These are phyloP conservation scores for Ceramica pisi DNA, from an alignment of 2,888 invertebrate genomes.

Conservation along the genomic window DNA sequence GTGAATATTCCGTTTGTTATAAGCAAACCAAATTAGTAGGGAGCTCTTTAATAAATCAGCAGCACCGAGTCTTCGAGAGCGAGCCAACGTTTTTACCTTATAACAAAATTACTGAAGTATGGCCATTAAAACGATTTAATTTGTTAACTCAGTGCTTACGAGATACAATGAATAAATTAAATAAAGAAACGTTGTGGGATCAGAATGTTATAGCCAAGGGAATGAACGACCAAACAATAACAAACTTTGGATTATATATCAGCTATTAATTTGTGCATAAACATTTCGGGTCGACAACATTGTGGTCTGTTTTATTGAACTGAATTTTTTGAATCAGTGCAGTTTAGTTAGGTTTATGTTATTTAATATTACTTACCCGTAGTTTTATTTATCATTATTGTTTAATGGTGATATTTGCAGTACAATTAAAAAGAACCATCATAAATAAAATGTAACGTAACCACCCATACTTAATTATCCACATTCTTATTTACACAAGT, in stretches of 20 bases:
- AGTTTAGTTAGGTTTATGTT: neutral
- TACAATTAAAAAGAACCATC: too few relatives aligned
- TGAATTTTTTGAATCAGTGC: constrained; percentile 6
- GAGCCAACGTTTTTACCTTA: constrained; percentile 37
- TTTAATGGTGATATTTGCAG: too few relatives aligned
- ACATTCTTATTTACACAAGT: too few relatives aligned
- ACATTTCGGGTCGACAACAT: constrained; percentile 16
- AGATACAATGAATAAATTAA: constrained; percentile 59
- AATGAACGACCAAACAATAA: constrained; percentile 40
- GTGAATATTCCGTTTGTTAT: constrained; percentile 31
- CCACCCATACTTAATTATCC: too few relatives aligned
- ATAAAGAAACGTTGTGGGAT: constrained; percentile 47
- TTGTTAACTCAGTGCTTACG: constrained; percentile 54
- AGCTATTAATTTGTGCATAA: constrained; percentile 40
- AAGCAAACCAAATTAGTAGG: constrained; percentile 26
- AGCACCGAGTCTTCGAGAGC: constrained; percentile 38
- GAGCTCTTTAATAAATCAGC: constrained; percentile 55
- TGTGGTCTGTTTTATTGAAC: constrained; percentile 7
- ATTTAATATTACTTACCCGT: neutral
- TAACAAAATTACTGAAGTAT: constrained; percentile 49
- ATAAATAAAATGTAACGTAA: too few relatives aligned
- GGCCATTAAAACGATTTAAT: constrained; percentile 55
- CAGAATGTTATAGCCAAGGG: constrained; percentile 37
- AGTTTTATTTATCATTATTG: neutral
- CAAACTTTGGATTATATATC: constrained; percentile 53